Percentiles rank a stretch among this genome's conserved stretches.
Conservation (phyloP, 2,888 invertebrate species). For the Bugula neritina region DNA sequence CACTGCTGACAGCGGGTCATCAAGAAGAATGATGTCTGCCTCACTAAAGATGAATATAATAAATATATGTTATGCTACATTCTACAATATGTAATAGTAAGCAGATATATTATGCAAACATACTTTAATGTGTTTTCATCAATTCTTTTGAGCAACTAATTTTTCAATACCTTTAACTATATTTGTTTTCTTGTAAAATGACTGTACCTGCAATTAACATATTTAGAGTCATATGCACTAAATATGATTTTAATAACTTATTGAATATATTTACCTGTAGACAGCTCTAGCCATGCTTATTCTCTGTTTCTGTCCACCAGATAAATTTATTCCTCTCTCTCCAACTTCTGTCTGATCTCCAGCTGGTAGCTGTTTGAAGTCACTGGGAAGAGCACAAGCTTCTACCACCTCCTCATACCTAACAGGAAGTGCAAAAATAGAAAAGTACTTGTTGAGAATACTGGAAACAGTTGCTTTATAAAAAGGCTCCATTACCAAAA, state of each 20-base stretch:
- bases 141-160: background rate
- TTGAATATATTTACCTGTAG: slow-evolving; percentile 13
- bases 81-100: background rate
- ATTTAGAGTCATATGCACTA: too few species aligned
- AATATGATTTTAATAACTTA: too few species aligned
- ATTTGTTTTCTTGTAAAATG: too few species aligned
- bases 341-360: slow-evolving; percentile 59
- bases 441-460: too few species aligned
- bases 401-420: slow-evolving; percentile 58
- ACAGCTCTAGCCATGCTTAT: slow-evolving; percentile 20
- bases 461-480: too few species aligned
- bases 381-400: slow-evolving; percentile 58
- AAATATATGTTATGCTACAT: background rate
- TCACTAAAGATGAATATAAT: background rate
- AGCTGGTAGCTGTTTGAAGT: slow-evolving; percentile 58
- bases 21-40: background rate
- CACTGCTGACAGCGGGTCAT: slow-evolving; percentile 24
- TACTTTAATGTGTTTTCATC: too few species aligned
- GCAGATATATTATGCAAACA: background rate
- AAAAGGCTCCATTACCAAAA: too few species aligned
- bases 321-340: slow-evolving; percentile 25
- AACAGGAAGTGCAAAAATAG: too few species aligned
- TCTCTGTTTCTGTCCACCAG: slow-evolving; percentile 24
- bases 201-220: too few species aligned
- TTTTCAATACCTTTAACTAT: background rate